A percentile compares a stretch with the other conserved stretches of the same genome.
These are phyloP conservation scores for Limenitis arthemis DNA, from an alignment of 2,888 invertebrate species.

Conservation along the genomic window DNA sequence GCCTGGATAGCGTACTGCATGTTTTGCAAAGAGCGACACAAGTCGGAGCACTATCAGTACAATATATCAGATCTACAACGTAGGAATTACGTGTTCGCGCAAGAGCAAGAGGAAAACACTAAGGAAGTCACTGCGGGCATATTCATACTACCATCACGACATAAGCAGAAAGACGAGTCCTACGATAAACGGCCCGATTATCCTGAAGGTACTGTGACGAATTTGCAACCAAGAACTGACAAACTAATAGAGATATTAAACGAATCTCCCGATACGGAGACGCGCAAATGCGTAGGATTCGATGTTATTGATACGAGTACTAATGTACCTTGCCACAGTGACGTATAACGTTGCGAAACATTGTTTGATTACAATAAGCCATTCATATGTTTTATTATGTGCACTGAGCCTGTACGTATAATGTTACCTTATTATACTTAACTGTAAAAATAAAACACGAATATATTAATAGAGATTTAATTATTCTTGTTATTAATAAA, in stretches of 20 bases:
- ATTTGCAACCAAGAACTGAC: conserved; percentile 40
- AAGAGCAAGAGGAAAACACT: conserved; percentile 36
- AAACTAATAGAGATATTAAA: conserved; percentile 48
- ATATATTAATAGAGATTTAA: neutral
- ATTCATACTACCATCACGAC: conserved; percentile 50
- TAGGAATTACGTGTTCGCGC: conserved; percentile 38
- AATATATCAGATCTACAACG: conserved; percentile 47
- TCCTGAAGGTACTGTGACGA: conserved; percentile 47
- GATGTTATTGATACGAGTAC: conserved; percentile 45
- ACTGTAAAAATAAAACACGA: neutral
- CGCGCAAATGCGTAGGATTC: conserved; percentile 45
- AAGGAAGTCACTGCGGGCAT: conserved; percentile 45
- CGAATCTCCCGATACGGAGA: conserved; percentile 34
- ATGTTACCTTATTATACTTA: neutral
- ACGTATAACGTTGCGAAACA: conserved; percentile 30
- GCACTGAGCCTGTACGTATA: conserved; percentile 6
- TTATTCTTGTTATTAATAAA: conserved; percentile 3
- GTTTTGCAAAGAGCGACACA: conserved; percentile 57
- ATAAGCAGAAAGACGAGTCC: conserved; percentile 42
- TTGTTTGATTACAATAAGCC: conserved; percentile 14
- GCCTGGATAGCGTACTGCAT: conserved; percentile 60
- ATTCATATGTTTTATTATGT: conserved; percentile 4
- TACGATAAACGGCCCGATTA: conserved; percentile 56
- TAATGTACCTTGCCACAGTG: conserved; percentile 39
- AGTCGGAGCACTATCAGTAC: conserved; percentile 47